phyloP scores from a whole-genome alignment of 2,113 vertebrate genomes.

The Tupaia chinensis region DNA sequence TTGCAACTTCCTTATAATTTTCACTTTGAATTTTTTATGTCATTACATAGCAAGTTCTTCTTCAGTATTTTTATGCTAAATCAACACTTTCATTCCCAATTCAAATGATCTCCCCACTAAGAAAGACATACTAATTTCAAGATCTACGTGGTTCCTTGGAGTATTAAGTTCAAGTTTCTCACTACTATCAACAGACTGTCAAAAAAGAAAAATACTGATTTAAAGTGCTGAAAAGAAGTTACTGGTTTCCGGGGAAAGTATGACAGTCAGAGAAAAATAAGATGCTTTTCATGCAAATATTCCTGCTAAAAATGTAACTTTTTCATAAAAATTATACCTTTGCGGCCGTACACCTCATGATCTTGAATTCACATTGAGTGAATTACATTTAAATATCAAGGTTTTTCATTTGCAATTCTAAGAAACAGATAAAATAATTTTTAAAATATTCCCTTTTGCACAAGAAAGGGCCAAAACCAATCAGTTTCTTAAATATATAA shows the following conservation, averaged over 20 bases:
- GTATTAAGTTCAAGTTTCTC: slow-evolving; percentile 29
- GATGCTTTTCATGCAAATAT: slow-evolving; percentile 69
- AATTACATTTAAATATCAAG: slow-evolving; percentile 54
- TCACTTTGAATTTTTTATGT: slow-evolving; percentile 39
- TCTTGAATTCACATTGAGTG: slow-evolving; percentile 32
- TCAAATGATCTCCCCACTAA: slow-evolving; percentile 14
- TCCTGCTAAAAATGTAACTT: slow-evolving; percentile 51
- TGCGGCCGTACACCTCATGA: slow-evolving; percentile 38
- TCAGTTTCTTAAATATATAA: background rate
- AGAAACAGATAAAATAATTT: slow-evolving; percentile 43
- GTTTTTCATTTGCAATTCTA: slow-evolving; percentile 38
- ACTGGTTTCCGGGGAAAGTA: slow-evolving; percentile 61
- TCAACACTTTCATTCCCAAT: slow-evolving; percentile 48
- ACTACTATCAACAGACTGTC: slow-evolving; percentile 19
- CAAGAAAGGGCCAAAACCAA: slow-evolving; percentile 1
- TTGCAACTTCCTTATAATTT: slow-evolving; percentile 20
- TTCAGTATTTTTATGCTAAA: slow-evolving; percentile 10
- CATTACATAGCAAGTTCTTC: background rate
- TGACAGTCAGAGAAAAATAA: slow-evolving; percentile 61
- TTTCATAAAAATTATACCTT: slow-evolving; percentile 71
- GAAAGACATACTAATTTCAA: slow-evolving; percentile 55
- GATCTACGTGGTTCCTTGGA: background rate
- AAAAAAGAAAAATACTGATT: slow-evolving; percentile 61
- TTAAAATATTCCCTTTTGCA: slow-evolving; percentile 9
- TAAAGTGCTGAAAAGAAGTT: slow-evolving; percentile 68